Evolutionary conservation across 2,888 invertebrate genomes (phyloP).

Genomic region (Noctuana brunneofusca): DNA sequence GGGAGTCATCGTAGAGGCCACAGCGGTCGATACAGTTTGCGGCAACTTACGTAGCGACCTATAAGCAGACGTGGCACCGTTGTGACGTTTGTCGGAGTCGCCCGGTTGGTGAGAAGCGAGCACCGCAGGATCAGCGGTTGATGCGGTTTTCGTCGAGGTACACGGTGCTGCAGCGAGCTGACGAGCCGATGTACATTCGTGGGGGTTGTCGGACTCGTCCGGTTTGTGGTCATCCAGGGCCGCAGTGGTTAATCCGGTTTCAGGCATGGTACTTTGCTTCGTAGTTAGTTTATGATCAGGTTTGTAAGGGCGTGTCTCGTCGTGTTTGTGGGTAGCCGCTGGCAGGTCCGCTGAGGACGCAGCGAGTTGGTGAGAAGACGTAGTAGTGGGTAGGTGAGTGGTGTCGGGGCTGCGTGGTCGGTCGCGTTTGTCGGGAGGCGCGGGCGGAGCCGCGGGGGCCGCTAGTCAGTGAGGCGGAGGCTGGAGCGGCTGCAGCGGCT

Average conservation of each 20-base stretch:
- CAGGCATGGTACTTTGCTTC: neutral
- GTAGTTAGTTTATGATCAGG: neutral
- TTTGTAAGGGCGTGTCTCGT: neutral
- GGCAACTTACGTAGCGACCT: neutral
- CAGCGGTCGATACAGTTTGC: neutral
- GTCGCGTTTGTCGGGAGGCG: constrained; percentile 18
- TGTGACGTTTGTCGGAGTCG: neutral
- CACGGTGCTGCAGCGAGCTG: neutral
- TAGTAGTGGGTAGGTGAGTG: neutral
- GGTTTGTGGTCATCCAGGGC: neutral
- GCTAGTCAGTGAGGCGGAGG: constrained; percentile 38
- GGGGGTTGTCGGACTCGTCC: neutral
- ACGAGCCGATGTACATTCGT: neutral
- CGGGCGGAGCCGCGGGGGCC: constrained; percentile 23
- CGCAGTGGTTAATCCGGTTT: neutral
- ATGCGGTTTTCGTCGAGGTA: neutral
- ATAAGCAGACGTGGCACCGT: neutral
- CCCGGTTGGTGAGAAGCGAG: neutral
- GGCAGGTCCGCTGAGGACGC: neutral
- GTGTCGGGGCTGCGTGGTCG: constrained; percentile 15
- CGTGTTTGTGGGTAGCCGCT: neutral
- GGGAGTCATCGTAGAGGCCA: neutral
- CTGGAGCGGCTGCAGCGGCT: constrained; percentile 82
- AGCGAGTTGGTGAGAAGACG: neutral
- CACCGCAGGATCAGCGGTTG: no score